phyloP scores from a whole-genome alignment of 2,888 invertebrate species.

The Seira musarum region DNA sequence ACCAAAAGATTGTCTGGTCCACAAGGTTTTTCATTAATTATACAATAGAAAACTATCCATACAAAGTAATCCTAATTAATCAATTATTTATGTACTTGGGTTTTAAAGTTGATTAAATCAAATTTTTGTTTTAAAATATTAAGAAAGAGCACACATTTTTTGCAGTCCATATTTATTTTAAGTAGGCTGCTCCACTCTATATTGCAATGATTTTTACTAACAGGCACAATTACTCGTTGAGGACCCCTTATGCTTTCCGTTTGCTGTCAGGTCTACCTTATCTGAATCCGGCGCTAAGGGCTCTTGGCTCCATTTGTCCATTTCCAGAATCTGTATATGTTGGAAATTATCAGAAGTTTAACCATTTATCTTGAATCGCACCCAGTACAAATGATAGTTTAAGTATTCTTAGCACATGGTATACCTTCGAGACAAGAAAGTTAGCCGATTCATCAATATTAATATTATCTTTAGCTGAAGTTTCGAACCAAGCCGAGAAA shows the following conservation, averaged over 20 bases:
- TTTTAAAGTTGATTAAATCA: constrained; percentile 7
- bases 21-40: background rate
- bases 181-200: constrained; percentile 37
- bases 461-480: constrained; percentile 95
- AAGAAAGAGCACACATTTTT: constrained; percentile 43
- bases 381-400: too few species aligned
- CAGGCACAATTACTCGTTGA: constrained; percentile 66
- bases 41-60: background rate
- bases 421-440: constrained; percentile 91
- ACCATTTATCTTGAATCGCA: too few species aligned
- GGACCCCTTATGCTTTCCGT: constrained; percentile 63
- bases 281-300: constrained; percentile 65
- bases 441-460: constrained; percentile 97
- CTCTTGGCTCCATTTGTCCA: constrained; percentile 69
- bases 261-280: constrained; percentile 65
- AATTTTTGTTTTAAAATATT: constrained; percentile 25
- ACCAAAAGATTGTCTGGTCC: constrained; percentile 38
- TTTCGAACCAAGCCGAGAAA: constrained; percentile 96
- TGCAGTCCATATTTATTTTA: constrained; percentile 36
- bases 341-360: constrained; percentile 12
- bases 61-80: background rate
- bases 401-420: background rate
- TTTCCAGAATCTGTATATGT: constrained; percentile 66
- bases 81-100: background rate
- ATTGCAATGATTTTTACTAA: constrained; percentile 39